These are phyloP conservation scores for Nomia melanderi DNA, from an alignment of 1,140 invertebrate species.

Conservation along the genomic window DNA sequence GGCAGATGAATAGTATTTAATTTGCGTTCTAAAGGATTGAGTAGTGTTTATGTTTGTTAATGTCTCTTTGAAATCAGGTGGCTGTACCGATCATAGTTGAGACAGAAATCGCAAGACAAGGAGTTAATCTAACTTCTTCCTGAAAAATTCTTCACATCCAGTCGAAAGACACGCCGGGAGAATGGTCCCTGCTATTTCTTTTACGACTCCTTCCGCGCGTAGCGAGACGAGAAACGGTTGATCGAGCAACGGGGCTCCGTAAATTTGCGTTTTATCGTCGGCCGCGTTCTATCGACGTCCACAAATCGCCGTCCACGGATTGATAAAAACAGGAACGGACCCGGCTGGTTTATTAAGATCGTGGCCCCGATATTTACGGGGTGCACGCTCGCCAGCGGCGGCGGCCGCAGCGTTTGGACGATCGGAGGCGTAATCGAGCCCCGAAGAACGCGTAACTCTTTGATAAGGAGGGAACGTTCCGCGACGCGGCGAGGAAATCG, in stretches of 20 bases:
- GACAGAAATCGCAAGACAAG: too few species aligned
- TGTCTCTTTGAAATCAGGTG: too few species aligned
- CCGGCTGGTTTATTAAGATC: conserved; percentile 42
- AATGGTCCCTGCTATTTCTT: too few species aligned
- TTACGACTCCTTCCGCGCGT: too few species aligned
- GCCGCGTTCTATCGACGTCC: conserved; percentile 52
- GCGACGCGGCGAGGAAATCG: neutral
- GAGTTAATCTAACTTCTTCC: too few species aligned
- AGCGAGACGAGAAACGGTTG: neutral
- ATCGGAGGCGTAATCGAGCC: conserved; percentile 36
- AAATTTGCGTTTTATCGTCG: conserved; percentile 60
- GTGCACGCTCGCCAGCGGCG: neutral
- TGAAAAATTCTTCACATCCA: too few species aligned
- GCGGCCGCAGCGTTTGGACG: neutral
- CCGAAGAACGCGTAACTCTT: conserved; percentile 17
- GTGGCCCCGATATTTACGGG: conserved; percentile 15
- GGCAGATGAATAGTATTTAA: too few species aligned
- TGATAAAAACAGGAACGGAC: conserved; percentile 36
- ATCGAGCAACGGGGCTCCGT: conserved; percentile 15
- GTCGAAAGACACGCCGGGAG: too few species aligned
- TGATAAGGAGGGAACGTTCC: conserved; percentile 1
- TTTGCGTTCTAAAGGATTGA: too few species aligned
- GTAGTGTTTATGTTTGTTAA: too few species aligned
- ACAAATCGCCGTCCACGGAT: conserved; percentile 45
- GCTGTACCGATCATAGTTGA: too few species aligned